Percentiles rank a stretch among this genome's conserved stretches.
These are phyloP conservation scores for Trachelipus rathkii DNA, from an alignment of 1,140 invertebrate species.

Conservation along the genomic window DNA sequence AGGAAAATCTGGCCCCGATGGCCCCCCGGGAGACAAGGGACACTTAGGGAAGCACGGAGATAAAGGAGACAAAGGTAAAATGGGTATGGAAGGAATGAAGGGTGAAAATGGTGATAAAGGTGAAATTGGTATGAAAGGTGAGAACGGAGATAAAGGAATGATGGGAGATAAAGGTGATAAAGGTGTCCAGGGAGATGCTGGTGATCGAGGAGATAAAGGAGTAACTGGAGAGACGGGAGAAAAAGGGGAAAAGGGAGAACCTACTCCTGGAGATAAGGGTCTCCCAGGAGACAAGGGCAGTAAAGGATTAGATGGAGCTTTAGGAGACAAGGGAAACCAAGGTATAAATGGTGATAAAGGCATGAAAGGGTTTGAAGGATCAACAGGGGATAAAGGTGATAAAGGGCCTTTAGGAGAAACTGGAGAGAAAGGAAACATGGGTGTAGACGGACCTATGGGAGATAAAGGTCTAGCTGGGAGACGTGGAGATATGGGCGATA, in stretches of 20 bases:
- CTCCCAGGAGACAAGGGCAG: not conserved
- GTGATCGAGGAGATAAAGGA: slow-evolving; percentile 3
- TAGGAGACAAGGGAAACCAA: not conserved
- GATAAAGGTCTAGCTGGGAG: too few relatives aligned
- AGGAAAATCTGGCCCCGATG: too few relatives aligned
- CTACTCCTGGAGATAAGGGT: not conserved
- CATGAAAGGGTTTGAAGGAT: not conserved
- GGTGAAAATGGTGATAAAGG: too few relatives aligned
- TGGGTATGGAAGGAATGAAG: too few relatives aligned
- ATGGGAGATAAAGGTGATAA: slow-evolving; percentile 2
- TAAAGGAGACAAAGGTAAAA: too few relatives aligned
- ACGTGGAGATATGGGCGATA: too few relatives aligned
- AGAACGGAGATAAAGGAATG: not conserved
- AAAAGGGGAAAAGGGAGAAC: not conserved
- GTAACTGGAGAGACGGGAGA: slow-evolving; percentile 20
- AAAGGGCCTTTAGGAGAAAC: not conserved
- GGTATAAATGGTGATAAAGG: not conserved
- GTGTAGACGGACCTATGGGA: too few relatives aligned
- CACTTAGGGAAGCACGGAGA: too few relatives aligned
- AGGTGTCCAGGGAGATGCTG: not conserved
- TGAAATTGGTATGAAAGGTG: too few relatives aligned
- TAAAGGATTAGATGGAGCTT: not conserved
- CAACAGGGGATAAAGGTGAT: not conserved
- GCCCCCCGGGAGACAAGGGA: too few relatives aligned
- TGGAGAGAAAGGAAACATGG: too few relatives aligned